Evolutionary conservation across 2,888 invertebrate species (phyloP).

Genomic region (Lucinisca nassula): DNA sequence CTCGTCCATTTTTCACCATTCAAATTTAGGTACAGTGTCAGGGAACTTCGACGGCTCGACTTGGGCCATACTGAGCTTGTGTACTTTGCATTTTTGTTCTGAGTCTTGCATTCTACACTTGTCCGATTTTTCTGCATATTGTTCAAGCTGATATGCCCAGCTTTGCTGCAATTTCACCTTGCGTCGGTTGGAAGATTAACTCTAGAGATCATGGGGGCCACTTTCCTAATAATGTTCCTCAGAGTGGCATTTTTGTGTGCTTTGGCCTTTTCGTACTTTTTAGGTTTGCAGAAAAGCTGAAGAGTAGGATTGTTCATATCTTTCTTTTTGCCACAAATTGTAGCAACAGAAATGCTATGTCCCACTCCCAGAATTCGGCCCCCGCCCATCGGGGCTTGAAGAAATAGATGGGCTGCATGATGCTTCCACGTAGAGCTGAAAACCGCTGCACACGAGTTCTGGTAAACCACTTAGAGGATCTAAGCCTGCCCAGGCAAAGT

Average conservation of each 20-base stretch:
- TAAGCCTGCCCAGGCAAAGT: too few relatives aligned
- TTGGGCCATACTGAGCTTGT: not conserved
- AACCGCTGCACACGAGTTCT: too few relatives aligned
- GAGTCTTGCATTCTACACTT: not conserved
- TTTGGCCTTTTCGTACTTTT: not conserved
- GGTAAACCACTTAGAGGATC: too few relatives aligned
- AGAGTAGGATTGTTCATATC: not conserved
- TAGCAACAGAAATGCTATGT: not conserved
- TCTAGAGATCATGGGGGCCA: not conserved
- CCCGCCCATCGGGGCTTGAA: too few relatives aligned
- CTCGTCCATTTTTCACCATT: not conserved
- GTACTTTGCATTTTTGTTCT: not conserved
- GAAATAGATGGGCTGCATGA: too few relatives aligned
- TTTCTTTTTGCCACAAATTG: not conserved
- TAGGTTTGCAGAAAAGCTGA: not conserved
- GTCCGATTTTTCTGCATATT: not conserved
- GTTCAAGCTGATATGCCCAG: not conserved
- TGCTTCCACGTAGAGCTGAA: too few relatives aligned
- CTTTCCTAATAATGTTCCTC: not conserved
- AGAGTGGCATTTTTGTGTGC: not conserved
- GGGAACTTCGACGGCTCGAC: not conserved
- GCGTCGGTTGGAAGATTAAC: not conserved
- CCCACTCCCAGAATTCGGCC: not conserved
- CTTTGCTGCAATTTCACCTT: not conserved
- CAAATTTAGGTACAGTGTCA: not conserved